These are phyloP conservation scores for Phrynocephalus versicolor DNA, from an alignment of 2,113 vertebrate genomes.

Conservation along the genomic window DNA sequence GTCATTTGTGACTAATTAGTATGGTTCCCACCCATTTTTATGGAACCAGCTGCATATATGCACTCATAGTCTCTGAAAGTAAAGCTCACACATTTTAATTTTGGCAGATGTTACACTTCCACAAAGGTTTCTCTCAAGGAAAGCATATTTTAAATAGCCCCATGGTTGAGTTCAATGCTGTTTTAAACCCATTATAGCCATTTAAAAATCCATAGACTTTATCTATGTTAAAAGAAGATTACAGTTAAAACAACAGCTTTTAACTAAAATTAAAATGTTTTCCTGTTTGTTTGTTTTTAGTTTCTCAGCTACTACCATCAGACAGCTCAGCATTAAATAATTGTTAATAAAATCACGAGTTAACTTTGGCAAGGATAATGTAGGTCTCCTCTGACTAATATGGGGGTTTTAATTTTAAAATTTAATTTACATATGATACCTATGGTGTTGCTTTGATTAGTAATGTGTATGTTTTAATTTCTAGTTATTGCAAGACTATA, in stretches of 20 bases:
- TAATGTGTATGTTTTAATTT: too few relatives aligned
- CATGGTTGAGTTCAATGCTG: conserved; percentile 11
- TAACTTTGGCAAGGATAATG: conserved; percentile 42
- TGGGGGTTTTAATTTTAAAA: neutral
- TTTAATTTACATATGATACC: too few relatives aligned
- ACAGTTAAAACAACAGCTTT: conserved; percentile 27
- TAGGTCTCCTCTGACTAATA: conserved; percentile 40
- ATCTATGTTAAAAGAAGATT: conserved; percentile 64
- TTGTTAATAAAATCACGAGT: conserved; percentile 13
- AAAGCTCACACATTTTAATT: conserved; percentile 56
- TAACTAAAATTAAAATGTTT: conserved; percentile 57
- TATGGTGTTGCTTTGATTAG: too few relatives aligned
- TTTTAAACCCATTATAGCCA: conserved; percentile 62
- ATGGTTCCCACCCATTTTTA: conserved; percentile 54
- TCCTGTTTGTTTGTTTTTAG: conserved; percentile 53
- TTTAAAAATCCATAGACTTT: conserved; percentile 46
- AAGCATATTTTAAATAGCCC: conserved; percentile 58
- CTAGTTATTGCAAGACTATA: too few relatives aligned
- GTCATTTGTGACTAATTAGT: conserved; percentile 63
- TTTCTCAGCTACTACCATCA: conserved; percentile 3
- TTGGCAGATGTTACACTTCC: conserved; percentile 56
- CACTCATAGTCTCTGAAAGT: conserved; percentile 34
- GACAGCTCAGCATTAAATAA: conserved; percentile 51
- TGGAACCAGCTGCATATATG: conserved; percentile 54
- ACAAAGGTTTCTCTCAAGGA: conserved; percentile 46